A percentile compares a stretch with the other conserved stretches of the same genome.
These are phyloP conservation scores for Catostomus latipinnis DNA, from an alignment of 2,797 vertebrate genomes.

Conservation along the genomic window DNA sequence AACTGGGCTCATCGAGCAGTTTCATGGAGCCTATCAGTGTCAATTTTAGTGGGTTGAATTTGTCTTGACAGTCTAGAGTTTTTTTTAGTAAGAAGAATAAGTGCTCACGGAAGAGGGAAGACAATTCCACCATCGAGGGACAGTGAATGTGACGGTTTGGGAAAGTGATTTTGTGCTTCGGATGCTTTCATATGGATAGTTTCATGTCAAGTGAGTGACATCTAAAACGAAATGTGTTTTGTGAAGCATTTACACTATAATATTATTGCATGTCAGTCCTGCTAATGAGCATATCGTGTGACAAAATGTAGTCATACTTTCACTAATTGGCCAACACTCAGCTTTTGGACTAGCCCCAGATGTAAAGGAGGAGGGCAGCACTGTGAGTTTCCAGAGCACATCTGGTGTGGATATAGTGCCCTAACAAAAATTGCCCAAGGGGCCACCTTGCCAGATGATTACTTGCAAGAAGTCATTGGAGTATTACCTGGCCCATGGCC, in stretches of 20 bases:
- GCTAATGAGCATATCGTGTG: constrained; percentile 50
- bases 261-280: constrained; percentile 21
- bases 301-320: constrained; percentile 28
- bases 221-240: not conserved
- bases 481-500: constrained; percentile 51
- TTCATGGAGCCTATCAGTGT: no score
- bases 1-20: no score
- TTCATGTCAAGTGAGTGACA: not conserved
- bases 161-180: not conserved
- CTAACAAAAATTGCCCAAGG: constrained; percentile 31
- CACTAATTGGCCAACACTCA: constrained; percentile 49
- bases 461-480: constrained; percentile 55
- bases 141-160: no score
- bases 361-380: constrained; percentile 19
- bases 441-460: constrained; percentile 53
- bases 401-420: constrained; percentile 47
- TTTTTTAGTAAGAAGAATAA: no score
- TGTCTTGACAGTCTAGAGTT: no score
- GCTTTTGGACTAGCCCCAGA: constrained; percentile 5
- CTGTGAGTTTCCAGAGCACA: constrained; percentile 27
- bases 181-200: constrained; percentile 1
- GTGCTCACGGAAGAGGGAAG: no score
- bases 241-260: not conserved
- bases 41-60: no score
- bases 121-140: no score